Conservation (phyloP, 2,888 invertebrate genomes). For the Drosophila bunnanda region DNA sequence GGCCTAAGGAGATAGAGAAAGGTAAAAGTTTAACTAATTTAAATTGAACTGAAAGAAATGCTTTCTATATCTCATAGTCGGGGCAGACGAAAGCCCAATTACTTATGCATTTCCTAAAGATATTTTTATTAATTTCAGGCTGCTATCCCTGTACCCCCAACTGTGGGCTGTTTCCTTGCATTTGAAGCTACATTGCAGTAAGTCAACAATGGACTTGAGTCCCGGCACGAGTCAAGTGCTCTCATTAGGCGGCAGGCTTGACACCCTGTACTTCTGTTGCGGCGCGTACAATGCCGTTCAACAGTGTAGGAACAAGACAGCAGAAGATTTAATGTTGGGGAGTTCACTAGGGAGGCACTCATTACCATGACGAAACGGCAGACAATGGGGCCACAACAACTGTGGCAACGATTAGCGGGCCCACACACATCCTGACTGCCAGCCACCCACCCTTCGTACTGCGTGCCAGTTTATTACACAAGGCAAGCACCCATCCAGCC, state of each 20-base stretch:
- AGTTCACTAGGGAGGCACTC: conserved; percentile 11
- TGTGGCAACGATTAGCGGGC: conserved; percentile 64
- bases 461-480: conserved; percentile 55
- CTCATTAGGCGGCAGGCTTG: conserved; percentile 44
- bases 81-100: neutral
- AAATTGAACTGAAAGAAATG: neutral
- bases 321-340: neutral
- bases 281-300: conserved; percentile 30
- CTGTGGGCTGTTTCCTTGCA: neutral
- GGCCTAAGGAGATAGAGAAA: conserved; percentile 67
- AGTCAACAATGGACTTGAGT: conserved; percentile 45
- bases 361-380: conserved; percentile 70
- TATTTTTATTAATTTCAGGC: neutral
- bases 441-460: conserved; percentile 12
- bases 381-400: conserved; percentile 69
- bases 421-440: conserved; percentile 48
- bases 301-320: conserved; percentile 2
- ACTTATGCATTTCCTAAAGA: neutral
- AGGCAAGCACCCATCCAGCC: conserved; percentile 8
- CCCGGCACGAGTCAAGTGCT: conserved; percentile 49
- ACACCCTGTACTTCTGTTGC: conserved; percentile 19
- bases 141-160: neutral
- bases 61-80: neutral
- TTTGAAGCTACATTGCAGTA: neutral
- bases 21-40: neutral